These are phyloP conservation scores for Pardosa pseudoannulata DNA, from an alignment of 2,888 invertebrate species.

Conservation along the genomic window DNA sequence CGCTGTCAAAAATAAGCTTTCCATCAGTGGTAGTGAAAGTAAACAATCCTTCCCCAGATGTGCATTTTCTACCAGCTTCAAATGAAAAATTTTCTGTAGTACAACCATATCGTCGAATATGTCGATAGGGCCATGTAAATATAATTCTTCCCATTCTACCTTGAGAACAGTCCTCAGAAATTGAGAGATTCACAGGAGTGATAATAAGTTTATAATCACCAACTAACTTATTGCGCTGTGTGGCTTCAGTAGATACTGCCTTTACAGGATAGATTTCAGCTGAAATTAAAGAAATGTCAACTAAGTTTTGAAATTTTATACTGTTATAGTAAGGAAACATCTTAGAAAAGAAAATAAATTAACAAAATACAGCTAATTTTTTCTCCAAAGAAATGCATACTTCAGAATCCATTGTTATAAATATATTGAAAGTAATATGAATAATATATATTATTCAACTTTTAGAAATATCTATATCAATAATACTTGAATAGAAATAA, in stretches of 20 bases:
- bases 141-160: constrained; percentile 69
- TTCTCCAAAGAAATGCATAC: too few species aligned
- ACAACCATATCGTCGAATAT: constrained; percentile 76
- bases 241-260: constrained; percentile 74
- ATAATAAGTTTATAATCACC: constrained; percentile 72
- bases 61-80: constrained; percentile 77
- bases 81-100: constrained; percentile 75
- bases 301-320: background rate
- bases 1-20: constrained; percentile 63
- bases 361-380: too few species aligned
- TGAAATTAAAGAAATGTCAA: constrained; percentile 39
- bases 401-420: too few species aligned
- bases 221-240: constrained; percentile 72
- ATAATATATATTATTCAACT: too few species aligned
- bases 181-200: constrained; percentile 72
- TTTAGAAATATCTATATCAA: too few species aligned
- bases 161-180: constrained; percentile 58
- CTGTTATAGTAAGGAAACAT: too few species aligned
- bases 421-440: too few species aligned
- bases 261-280: constrained; percentile 73
- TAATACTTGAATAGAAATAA: too few species aligned
- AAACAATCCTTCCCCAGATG: constrained; percentile 76
- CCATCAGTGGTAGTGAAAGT: constrained; percentile 71
- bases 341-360: too few species aligned
- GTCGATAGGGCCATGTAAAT: constrained; percentile 75